phyloP scores from a whole-genome alignment of 1,140 invertebrate genomes.

The Hylyphantes graminicola region DNA sequence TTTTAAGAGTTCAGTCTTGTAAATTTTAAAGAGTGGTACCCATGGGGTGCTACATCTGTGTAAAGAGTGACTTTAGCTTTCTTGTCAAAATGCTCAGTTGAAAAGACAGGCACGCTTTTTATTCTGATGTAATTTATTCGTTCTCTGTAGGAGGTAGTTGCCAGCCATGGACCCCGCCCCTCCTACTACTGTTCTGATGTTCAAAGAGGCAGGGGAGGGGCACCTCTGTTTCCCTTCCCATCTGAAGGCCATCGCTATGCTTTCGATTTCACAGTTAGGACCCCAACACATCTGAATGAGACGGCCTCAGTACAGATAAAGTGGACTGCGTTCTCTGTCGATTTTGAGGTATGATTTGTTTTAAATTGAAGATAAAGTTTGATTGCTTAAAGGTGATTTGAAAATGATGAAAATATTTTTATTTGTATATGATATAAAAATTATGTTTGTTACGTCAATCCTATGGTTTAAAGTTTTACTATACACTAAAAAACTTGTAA shows the following conservation, averaged over 20 bases:
- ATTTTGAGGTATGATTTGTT: slow-evolving; percentile 35
- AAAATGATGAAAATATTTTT: background rate
- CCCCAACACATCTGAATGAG: slow-evolving; percentile 49
- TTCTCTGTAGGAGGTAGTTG: slow-evolving; percentile 65
- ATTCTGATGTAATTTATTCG: background rate
- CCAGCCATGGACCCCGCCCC: slow-evolving; percentile 55
- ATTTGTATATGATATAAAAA: background rate
- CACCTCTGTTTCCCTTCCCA: slow-evolving; percentile 59
- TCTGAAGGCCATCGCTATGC: slow-evolving; percentile 61
- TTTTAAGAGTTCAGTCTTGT: background rate
- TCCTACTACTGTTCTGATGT: slow-evolving; percentile 54
- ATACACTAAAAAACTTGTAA: background rate
- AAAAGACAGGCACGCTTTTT: background rate
- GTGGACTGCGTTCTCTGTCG: slow-evolving; percentile 56
- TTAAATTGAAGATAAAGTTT: background rate
- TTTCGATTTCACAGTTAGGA: slow-evolving; percentile 62
- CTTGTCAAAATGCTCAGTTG: background rate
- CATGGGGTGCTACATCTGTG: background rate
- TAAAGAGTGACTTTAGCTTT: background rate
- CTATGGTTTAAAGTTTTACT: background rate
- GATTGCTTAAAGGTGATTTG: background rate
- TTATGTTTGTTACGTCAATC: background rate
- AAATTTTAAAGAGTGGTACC: background rate
- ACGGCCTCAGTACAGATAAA: slow-evolving; percentile 60
- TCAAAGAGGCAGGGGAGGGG: slow-evolving; percentile 26